These are phyloP conservation scores for Ectobius pallidus DNA, from an alignment of 2,888 invertebrate species.

Conservation along the genomic window DNA sequence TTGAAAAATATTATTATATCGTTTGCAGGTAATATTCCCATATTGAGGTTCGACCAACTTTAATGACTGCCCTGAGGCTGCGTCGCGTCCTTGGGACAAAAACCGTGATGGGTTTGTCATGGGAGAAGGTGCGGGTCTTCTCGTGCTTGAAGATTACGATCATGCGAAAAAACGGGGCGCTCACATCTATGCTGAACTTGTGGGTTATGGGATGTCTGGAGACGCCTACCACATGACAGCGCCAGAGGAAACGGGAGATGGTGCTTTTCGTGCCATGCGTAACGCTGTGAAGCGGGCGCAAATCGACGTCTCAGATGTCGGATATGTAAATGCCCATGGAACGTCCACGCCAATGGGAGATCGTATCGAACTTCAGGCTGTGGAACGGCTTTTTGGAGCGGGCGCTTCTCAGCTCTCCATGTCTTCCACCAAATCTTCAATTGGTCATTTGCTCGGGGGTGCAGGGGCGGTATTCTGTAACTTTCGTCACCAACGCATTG, in stretches of 20 bases:
- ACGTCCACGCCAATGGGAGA: constrained; percentile 64
- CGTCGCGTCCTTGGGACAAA: constrained; percentile 62
- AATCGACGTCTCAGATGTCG: constrained; percentile 48
- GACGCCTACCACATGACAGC: constrained; percentile 62
- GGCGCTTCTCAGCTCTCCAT: background rate
- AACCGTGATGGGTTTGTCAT: constrained; percentile 63
- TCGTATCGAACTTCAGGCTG: constrained; percentile 47
- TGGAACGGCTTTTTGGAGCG: background rate
- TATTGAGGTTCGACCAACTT: too few species aligned
- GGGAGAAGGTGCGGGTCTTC: constrained; percentile 61
- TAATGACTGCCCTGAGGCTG: constrained; percentile 49
- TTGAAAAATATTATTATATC: too few species aligned
- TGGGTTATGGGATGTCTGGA: constrained; percentile 57
- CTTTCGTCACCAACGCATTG: too few species aligned
- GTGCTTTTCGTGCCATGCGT: constrained; percentile 56
- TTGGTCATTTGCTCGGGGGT: constrained; percentile 11
- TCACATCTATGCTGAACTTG: constrained; percentile 58
- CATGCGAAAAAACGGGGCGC: constrained; percentile 54
- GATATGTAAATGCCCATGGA: constrained; percentile 63
- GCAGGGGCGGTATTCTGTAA: too few species aligned
- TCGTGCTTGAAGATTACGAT: constrained; percentile 58
- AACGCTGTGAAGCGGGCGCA: constrained; percentile 54
- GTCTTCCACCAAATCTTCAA: background rate
- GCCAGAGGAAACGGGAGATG: constrained; percentile 55
- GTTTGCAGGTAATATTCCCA: too few species aligned